phyloP scores from a whole-genome alignment of 2,113 vertebrate genomes.

The Phaethornis superciliosus region DNA sequence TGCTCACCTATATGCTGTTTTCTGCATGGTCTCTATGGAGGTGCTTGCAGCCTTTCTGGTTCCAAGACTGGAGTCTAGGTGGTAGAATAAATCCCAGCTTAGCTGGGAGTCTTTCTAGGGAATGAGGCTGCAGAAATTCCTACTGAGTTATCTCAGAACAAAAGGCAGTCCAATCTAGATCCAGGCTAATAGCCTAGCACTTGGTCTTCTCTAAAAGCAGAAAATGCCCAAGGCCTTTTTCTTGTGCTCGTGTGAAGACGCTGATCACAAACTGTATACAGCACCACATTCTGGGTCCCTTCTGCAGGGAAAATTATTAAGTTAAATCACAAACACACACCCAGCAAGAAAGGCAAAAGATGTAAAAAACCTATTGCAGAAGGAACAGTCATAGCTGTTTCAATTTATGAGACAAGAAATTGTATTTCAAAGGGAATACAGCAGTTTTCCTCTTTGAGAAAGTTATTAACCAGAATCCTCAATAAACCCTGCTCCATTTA shows the following conservation, averaged over 20 bases:
- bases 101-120: conserved; percentile 19
- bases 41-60: not conserved
- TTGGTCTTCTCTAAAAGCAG: conserved; percentile 64
- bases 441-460: conserved; percentile 64
- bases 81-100: conserved; percentile 40
- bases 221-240: conserved; percentile 69
- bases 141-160: conserved; percentile 54
- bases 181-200: conserved; percentile 66
- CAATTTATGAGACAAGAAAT: conserved; percentile 73
- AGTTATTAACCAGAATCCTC: conserved; percentile 63
- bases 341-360: conserved; percentile 45
- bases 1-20: not conserved
- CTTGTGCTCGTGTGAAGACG: conserved; percentile 58
- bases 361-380: conserved; percentile 18
- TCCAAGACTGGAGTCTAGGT: not conserved
- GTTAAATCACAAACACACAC: conserved; percentile 54
- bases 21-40: not conserved
- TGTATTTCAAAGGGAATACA: conserved; percentile 70
- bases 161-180: conserved; percentile 63
- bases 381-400: conserved; percentile 56
- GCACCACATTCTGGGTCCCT: conserved; percentile 30
- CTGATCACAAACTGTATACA: conserved; percentile 57
- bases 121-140: conserved; percentile 35
- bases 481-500: conserved; percentile 59
- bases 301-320: conserved; percentile 67